Base-by-base conservation (phyloP, 2,888 invertebrate genomes). In the Yponomeuta cagnagella region DNA sequence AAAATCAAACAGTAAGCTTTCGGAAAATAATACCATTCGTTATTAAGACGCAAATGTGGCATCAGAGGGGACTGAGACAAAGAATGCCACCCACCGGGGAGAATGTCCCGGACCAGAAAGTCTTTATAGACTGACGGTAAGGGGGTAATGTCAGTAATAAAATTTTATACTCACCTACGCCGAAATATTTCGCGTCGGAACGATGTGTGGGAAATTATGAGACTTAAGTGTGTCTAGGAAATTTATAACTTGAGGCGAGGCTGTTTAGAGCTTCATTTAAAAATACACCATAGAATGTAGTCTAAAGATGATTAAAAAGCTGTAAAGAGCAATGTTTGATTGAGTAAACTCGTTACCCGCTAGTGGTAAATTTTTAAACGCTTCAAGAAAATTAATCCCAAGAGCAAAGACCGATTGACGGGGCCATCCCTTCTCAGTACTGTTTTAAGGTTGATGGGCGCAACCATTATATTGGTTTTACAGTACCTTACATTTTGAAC, bases 21-120 rank as follows among this genome's bases (percentile, higher is more conserved):
- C 76, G 88, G 84, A 89, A 89, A 85, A 82, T 87, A 85, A 89
- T 88, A 88, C 85, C 79, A 80, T 88, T 82, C 83, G 86, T 88
- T 90, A 90, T 88, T 90, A 90, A 88, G 85, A 88, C 86, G 83
- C 86, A 85, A 89, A 90, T 88, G 86, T 86, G 85, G 83, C 86
- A 87, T 90, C 88, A 86, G 84, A 88, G 84, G 79, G 83, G 87
- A 87, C 86, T 86, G 85, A 85, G 82, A 84, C 77, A 81, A 79
- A 80, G 81, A 23, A 74, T 77, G 80, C 82, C 83, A 82, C 58
- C 79, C 79, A 75, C 74, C 74, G 76, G 75, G 75, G 73, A 76
- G 74, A 75, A 82, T 82, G 80, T 78, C 76, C 78, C 82, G 83
- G 85, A 84, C 85, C 80, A 82, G 82, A 85, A 86, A 87, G 88